These are phyloP conservation scores for Oreortyx pictus DNA, from an alignment of 2,797 vertebrate genomes.

Conservation along the genomic window DNA sequence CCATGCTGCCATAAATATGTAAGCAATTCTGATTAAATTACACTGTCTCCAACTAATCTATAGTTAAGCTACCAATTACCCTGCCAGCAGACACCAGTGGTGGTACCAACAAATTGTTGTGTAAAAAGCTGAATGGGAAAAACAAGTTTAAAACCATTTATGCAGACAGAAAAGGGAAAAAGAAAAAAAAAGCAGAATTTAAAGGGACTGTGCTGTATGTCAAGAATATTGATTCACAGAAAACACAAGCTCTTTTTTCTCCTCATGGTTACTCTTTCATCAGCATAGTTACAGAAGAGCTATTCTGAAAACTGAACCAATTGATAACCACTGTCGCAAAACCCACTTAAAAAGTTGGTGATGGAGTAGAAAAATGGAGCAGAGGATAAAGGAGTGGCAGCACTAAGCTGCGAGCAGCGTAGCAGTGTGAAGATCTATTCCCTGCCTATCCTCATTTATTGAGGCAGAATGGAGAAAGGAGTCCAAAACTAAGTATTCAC, in stretches of 20 bases:
- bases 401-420: neutral
- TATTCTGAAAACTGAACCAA: neutral
- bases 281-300: neutral
- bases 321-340: neutral
- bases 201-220: neutral
- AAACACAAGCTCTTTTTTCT: neutral
- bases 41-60: neutral
- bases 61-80: neutral
- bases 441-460: conserved; percentile 11
- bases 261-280: neutral
- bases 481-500: conserved; percentile 28
- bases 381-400: neutral
- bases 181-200: neutral
- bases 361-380: neutral
- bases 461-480: conserved; percentile 15
- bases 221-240: neutral
- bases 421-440: conserved; percentile 3
- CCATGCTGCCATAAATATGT: neutral
- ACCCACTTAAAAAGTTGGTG: neutral
- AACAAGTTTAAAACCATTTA: neutral
- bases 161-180: neutral
- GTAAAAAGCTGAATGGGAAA: neutral
- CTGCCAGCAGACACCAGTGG: neutral
- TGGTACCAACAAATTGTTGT: neutral
- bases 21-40: neutral